phyloP scores from a whole-genome alignment of 1,140 invertebrate genomes.

The Penaeus vannamei region DNA sequence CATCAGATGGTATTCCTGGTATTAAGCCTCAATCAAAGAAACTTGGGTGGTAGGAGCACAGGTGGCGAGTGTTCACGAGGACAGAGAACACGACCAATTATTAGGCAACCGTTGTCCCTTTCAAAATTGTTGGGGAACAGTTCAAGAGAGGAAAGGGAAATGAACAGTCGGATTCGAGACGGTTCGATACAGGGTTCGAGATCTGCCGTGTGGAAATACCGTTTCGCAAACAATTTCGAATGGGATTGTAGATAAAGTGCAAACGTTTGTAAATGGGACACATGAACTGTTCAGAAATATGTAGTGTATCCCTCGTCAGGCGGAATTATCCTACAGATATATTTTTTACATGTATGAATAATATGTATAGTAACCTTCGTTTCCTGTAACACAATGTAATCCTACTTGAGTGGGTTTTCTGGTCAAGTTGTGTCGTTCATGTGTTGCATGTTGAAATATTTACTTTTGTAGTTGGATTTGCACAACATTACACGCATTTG shows the following conservation, averaged over 20 bases:
- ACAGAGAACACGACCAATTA: no score
- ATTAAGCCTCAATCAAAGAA: no score
- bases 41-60: no score
- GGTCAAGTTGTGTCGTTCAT: conserved; percentile 32
- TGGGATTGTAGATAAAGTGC: conserved; percentile 38
- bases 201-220: not conserved
- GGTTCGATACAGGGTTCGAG: not conserved
- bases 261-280: conserved; percentile 40
- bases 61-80: no score
- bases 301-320: not conserved
- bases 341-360: not conserved
- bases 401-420: conserved; percentile 8
- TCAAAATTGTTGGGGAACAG: no score
- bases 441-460: conserved; percentile 57
- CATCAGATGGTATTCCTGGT: no score
- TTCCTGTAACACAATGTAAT: not conserved
- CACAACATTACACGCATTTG: conserved; percentile 59
- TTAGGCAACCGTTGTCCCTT: no score
- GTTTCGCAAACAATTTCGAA: conserved; percentile 35
- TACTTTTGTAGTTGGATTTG: conserved; percentile 46
- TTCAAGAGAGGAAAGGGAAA: not conserved
- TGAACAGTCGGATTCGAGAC: not conserved
- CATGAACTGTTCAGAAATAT: conserved; percentile 25
- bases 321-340: conserved; percentile 17
- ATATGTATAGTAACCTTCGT: not conserved